Evolutionary conservation across 2,797 vertebrate genomes (phyloP), one percentile per base, ranked within the genome.

Genomic region (Cynodonichthys magdalenae): DNA sequence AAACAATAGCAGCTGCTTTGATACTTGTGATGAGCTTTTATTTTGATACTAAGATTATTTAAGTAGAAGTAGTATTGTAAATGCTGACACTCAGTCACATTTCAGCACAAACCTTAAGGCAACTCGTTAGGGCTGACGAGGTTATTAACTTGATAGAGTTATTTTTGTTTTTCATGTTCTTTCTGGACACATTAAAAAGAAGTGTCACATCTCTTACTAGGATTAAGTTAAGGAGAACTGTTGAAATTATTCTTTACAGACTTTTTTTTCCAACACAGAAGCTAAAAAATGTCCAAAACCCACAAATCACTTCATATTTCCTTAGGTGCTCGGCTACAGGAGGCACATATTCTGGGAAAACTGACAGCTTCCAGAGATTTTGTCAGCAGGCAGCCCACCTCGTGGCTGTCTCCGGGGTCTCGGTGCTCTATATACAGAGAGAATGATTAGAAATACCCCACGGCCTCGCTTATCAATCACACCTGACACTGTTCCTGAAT

Each of bases 381-480:
- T 44, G 27, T 29, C 59, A 61, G 39, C 39, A 44, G 39, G 59
- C 56, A 20, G 44, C 56, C 28, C 28, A 34, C 44, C 19, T 15
- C 27, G 56, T 47, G n/a, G 15, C 58, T 50, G 15, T 27, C 46
- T 50, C 36, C 34, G 47, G 46, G 47, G 19, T 31, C 31, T 36
- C 6, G 15, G 19, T 18, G 10, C 36, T 52, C n/a, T 7, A 29
- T n/a, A 34, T 53, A 63, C 27, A 53, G n/a, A 45, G 29, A 63
- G 19, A 36, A 27, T 36, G 44, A 62, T 44, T 52, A 62, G 59
- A 53, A 52, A 62, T 44, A 15, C 31, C 34, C 9, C 10, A 20
- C 28, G 34, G 15, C 42, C 12, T 45, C 11, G 50, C 47, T 61
- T 51, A 61, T 61, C 59, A 51, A 50, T 50, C 48, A 51, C 48